A percentile compares a stretch with the other conserved stretches of the same genome.
phyloP scores from a whole-genome alignment of 2,888 invertebrate species.

The Campopleginae sp. region DNA sequence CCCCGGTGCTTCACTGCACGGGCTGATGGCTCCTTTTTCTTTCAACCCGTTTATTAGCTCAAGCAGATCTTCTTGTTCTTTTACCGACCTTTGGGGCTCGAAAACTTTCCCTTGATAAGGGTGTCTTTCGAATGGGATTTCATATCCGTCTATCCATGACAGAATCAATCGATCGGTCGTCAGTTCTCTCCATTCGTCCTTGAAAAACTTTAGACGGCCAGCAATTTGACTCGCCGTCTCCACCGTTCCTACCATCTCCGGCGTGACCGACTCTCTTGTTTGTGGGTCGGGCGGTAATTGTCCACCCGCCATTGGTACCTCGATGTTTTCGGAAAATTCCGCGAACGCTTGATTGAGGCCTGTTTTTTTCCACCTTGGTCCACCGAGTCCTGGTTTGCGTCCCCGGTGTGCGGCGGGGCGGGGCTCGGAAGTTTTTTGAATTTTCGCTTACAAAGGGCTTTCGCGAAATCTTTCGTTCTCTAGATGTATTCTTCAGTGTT shows the following conservation, averaged over 20 bases:
- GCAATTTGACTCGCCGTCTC: slow-evolving; percentile 52
- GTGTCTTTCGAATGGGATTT: slow-evolving; percentile 48
- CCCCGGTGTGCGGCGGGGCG: slow-evolving; percentile 40
- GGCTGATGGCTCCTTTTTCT: slow-evolving; percentile 47
- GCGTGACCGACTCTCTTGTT: slow-evolving; percentile 29
- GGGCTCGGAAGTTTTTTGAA: slow-evolving; percentile 62
- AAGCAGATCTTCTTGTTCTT: neutral
- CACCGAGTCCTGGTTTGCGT: slow-evolving; percentile 7
- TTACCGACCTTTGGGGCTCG: slow-evolving; percentile 19
- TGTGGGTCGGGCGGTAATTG: slow-evolving; percentile 6
- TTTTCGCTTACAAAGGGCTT: neutral
- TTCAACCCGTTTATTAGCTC: neutral
- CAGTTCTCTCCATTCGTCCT: slow-evolving; percentile 38
- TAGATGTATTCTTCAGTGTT: slow-evolving; percentile 35
- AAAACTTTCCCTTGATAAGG: slow-evolving; percentile 20
- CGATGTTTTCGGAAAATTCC: slow-evolving; percentile 19
- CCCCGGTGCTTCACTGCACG: slow-evolving; percentile 34
- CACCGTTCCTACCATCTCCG: slow-evolving; percentile 37
- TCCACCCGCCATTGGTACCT: slow-evolving; percentile 15
- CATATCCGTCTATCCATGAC: slow-evolving; percentile 53
- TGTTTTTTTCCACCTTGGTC: slow-evolving; percentile 33
- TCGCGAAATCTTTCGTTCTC: slow-evolving; percentile 38
- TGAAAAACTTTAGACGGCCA: slow-evolving; percentile 52
- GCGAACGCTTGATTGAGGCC: neutral
- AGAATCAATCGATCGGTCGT: slow-evolving; percentile 36